Base-by-base conservation (phyloP, 2,888 invertebrate species). In the Drosophila birchii region DNA sequence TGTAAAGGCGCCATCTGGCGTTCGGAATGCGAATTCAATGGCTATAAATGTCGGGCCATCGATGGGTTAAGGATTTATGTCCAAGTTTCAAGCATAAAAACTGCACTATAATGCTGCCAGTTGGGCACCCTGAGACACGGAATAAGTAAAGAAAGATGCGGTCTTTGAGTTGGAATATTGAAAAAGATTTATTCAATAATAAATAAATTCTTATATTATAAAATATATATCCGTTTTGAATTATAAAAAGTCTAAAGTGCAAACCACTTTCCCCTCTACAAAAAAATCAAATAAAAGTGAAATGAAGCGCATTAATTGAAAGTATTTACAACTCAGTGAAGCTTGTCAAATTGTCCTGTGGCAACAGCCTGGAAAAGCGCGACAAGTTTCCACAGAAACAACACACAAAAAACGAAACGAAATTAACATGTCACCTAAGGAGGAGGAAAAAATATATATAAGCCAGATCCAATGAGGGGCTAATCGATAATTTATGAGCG, bases 401-500 rank as follows among this genome's bases (percentile, higher is more conserved):
- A 26, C 34, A 4, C 4, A 29, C 7, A 29, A 8, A 55, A 56
- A 75, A 68, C 73, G 78, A 78, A 82, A 60, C 70, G 29, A 70
- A 84, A 86, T 84, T 82, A 88, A 80, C 86, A 76, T 82, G 70
- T 80, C 72, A 77, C 53, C 71, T 80, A 72, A 61, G 58, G 44
- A 36, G 41, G 12, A 44, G 39, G 49, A n/a, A 60, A 14, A 34
- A 41, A 64, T 43, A 29, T 36, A 36, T 16, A 53, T 51, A 34
- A 16, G 34, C 5, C n/a, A 23, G 45, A 45, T 23, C 36, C 57
- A 72, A 57, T 59, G 69, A 59, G 75, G 66, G 49, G 70, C 83
- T 79, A 86, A 84, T 88, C 83, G 83, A 84, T 84, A 84, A 88
- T 86, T 88, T 88, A 86, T 83, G 78, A 83, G 88, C 76, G 75